Evolutionary conservation across 2,888 invertebrate species (phyloP).

Genomic region (Catocala fraxini): DNA sequence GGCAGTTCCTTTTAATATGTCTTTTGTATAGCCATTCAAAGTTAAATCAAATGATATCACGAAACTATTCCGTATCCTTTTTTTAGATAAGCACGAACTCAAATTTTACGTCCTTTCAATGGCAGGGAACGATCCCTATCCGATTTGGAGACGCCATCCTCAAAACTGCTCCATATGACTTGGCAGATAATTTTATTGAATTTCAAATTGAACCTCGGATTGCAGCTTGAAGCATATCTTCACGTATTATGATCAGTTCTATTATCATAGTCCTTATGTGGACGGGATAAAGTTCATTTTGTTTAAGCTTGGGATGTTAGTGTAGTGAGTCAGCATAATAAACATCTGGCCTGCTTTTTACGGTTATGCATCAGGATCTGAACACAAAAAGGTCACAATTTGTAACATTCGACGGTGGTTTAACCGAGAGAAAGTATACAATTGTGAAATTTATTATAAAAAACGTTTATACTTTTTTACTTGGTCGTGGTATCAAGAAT

Average conservation of each 20-base stretch:
- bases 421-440: slow-evolving; percentile 33
- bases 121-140: slow-evolving; percentile 28
- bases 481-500: too few relatives aligned
- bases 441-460: too few relatives aligned
- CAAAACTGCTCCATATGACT: slow-evolving; percentile 48
- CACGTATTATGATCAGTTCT: slow-evolving; percentile 44
- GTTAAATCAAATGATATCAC: slow-evolving; percentile 6
- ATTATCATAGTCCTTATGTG: slow-evolving; percentile 26
- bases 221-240: slow-evolving; percentile 53
- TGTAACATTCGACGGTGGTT: slow-evolving; percentile 31
- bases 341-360: slow-evolving; percentile 73
- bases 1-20: too few relatives aligned
- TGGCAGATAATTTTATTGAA: slow-evolving; percentile 55
- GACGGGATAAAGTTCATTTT: slow-evolving; percentile 38
- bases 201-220: slow-evolving; percentile 46
- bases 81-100: slow-evolving; percentile 8
- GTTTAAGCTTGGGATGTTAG: slow-evolving; percentile 45
- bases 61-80: neutral
- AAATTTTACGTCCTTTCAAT: slow-evolving; percentile 20
- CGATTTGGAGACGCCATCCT: slow-evolving; percentile 32
- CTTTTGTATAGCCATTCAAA: neutral
- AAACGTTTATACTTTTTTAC: too few relatives aligned
- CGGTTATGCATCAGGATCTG: slow-evolving; percentile 63
- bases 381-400: slow-evolving; percentile 64
- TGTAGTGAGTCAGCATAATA: slow-evolving; percentile 75